Evolutionary conservation across 2,888 invertebrate genomes (phyloP), one percentile per base, ranked within the genome.

Genomic region (Marasmarcha lunaedactyla): DNA sequence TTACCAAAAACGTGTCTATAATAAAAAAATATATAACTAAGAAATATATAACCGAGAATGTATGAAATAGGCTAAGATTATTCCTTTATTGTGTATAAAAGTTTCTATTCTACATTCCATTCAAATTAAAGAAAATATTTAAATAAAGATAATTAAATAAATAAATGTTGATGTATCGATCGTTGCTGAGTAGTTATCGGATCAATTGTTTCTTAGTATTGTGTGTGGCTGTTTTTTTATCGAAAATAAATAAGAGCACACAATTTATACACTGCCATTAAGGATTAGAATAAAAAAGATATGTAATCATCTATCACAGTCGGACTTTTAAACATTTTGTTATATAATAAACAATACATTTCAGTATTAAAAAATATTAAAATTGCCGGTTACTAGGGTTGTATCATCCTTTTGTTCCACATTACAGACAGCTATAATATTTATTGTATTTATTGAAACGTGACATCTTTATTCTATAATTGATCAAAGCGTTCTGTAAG

Each of bases 191-290:
- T 7, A 11, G 46, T 54, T 66, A 66, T 61, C 48, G 65, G 69
- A 74, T 69, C 73, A 78, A 77, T 76, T 76, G 74, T n/a, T 67
- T 76, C 63, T 76, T 74, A 73, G 64, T 53, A 49, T 61, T 61
- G 62, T 57, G 50, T 46, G 71, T 63, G 68, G 2, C 30, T 11
- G 2, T 10, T 30, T 30, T 7, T 10, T 20, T 20, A 5, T 5
- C 7, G 7, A 5, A 68, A 55, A 56, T 54, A 57, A 62, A 66
- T 68, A 65, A 51, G 58, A 59, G 60, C 59, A 65, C 36, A 50
- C 55, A 54, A 59, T 58, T n/a, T 47, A 45, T 44, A 63, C 74
- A 76, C 76, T 76, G 76, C 76, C 76, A 76, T 71, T 55, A 49
- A 47, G 56, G 51, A 52, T 55, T 51, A 50, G 48, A 46, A 26